phyloP scores from a whole-genome alignment of 1,140 invertebrate species.

The Ruditapes philippinarum region DNA sequence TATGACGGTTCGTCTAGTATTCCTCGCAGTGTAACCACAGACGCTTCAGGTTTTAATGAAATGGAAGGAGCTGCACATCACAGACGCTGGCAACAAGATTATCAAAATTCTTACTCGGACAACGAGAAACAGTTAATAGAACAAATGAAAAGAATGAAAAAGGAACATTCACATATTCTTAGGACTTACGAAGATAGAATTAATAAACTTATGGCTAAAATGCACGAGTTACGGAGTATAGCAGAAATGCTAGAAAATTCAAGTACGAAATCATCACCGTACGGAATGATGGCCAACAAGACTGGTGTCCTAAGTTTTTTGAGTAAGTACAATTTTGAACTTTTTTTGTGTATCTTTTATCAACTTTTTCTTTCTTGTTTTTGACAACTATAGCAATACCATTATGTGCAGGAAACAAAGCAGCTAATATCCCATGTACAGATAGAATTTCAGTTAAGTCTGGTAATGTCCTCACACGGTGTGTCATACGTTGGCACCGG shows the following conservation, averaged over 20 bases:
- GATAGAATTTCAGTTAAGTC: no score
- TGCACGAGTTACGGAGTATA: constrained; percentile 84
- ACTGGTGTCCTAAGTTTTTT: constrained; percentile 76
- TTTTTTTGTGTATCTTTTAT: no score
- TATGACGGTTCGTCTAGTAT: constrained; percentile 53
- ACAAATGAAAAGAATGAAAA: constrained; percentile 84
- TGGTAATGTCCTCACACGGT: not conserved
- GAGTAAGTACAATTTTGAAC: constrained; percentile 73
- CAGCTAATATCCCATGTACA: no score
- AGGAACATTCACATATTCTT: constrained; percentile 81
- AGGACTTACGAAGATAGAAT: constrained; percentile 83
- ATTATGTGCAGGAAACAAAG: no score
- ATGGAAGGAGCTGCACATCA: constrained; percentile 33
- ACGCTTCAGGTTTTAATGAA: constrained; percentile 50
- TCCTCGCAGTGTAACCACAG: constrained; percentile 38
- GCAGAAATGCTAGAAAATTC: constrained; percentile 85
- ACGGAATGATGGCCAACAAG: constrained; percentile 79
- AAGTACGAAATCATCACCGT: constrained; percentile 82
- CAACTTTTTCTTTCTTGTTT: no score
- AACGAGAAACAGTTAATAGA: constrained; percentile 86
- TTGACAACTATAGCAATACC: no score
- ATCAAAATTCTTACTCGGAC: constrained; percentile 82
- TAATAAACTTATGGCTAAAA: constrained; percentile 85
- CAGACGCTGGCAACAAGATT: constrained; percentile 70
- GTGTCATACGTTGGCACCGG: not conserved